Conservation (phyloP, 2,888 invertebrate species). For the Phengaris arion region DNA sequence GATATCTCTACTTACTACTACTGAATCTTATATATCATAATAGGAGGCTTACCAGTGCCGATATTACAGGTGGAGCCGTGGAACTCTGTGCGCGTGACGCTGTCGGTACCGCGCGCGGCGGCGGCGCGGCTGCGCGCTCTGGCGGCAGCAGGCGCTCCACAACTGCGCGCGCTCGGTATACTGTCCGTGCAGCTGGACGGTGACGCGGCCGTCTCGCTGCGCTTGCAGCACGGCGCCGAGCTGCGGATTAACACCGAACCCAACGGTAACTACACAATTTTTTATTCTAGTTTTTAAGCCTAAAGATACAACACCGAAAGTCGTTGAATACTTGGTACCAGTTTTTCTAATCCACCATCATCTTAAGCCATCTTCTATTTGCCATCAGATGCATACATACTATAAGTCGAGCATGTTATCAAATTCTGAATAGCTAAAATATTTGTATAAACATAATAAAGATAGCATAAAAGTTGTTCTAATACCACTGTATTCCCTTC, state of each 20-base stretch:
- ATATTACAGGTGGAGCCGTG: slow-evolving; percentile 91
- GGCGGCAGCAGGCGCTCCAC: slow-evolving; percentile 93
- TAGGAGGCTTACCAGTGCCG: background rate
- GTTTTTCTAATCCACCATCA: too few relatives aligned
- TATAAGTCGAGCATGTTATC: too few relatives aligned
- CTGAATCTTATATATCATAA: background rate
- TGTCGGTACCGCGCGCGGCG: slow-evolving; percentile 97
- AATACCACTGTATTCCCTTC: slow-evolving; percentile 23
- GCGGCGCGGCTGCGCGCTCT: slow-evolving; percentile 93
- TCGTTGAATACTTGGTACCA: too few relatives aligned
- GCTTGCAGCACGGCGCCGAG: slow-evolving; percentile 78
- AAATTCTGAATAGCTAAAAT: too few relatives aligned
- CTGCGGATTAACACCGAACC: slow-evolving; percentile 64
- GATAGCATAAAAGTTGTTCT: background rate
- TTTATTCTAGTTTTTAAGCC: too few relatives aligned
- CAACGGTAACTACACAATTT: slow-evolving; percentile 46
- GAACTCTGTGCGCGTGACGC: slow-evolving; percentile 98
- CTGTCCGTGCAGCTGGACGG: slow-evolving; percentile 96
- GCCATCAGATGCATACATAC: too few relatives aligned
- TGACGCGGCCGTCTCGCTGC: slow-evolving; percentile 87
- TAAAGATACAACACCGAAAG: too few relatives aligned
- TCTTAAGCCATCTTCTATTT: too few relatives aligned
- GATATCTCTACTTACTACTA: too few relatives aligned
- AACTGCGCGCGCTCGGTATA: slow-evolving; percentile 94
- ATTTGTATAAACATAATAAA: too few relatives aligned